Evolutionary conservation across 1,140 invertebrate species (phyloP).

Genomic region (Dolichoris vasculosae): DNA sequence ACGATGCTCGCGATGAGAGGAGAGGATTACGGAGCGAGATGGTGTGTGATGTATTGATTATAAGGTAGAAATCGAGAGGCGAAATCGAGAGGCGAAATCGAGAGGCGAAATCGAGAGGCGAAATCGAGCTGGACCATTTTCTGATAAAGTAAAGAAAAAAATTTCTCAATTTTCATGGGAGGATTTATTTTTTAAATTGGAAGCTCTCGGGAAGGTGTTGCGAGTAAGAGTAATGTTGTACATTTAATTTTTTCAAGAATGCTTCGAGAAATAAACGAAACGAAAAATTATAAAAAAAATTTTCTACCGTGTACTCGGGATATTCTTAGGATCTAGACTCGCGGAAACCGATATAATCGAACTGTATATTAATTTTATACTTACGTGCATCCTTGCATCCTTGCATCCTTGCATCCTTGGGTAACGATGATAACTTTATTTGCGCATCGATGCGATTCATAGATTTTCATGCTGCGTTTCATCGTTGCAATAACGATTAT

Average conservation of each 20-base stretch:
- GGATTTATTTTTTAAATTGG: not conserved
- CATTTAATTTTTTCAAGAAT: not conserved
- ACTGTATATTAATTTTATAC: not conserved
- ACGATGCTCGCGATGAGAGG: not conserved
- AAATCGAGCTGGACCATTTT: not conserved
- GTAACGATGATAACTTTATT: not conserved
- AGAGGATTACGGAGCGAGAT: not conserved
- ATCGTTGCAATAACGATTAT: no score
- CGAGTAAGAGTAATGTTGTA: not conserved
- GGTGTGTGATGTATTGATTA: slow-evolving; percentile 33
- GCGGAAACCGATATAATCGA: not conserved
- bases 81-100: not conserved
- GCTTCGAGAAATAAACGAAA: not conserved
- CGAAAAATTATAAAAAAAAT: not conserved
- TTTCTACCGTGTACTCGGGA: not conserved
- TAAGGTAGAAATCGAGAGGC: not conserved
- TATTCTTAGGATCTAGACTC: not conserved
- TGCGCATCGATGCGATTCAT: not conserved
- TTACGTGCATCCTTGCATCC: not conserved
- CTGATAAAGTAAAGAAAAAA: slow-evolving; percentile 5
- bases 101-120: not conserved
- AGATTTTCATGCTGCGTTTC: not conserved
- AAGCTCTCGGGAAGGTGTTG: not conserved
- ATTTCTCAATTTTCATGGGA: slow-evolving; percentile 33
- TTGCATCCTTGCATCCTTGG: no score